These are phyloP conservation scores for Anagrus nilaparvatae DNA, from an alignment of 1,140 invertebrate genomes.

Conservation along the genomic window DNA sequence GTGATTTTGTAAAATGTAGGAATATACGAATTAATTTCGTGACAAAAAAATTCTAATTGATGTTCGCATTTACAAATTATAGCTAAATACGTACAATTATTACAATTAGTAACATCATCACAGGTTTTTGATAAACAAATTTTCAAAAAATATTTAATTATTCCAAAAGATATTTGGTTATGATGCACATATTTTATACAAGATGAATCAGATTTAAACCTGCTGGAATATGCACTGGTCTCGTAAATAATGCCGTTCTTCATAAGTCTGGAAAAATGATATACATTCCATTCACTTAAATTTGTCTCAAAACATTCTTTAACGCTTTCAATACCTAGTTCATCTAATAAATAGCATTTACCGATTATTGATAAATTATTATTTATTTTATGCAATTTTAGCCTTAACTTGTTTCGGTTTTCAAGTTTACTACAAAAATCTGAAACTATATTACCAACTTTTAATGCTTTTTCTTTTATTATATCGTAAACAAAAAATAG, in stretches of 20 bases:
- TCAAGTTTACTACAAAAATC: constrained; percentile 1
- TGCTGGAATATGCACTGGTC: background rate
- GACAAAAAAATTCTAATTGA: background rate
- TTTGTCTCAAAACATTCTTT: background rate
- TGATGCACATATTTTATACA: background rate
- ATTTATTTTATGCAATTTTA: background rate
- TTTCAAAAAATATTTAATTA: too few species aligned
- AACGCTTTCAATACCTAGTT: background rate
- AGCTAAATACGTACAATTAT: background rate
- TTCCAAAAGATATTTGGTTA: too few species aligned
- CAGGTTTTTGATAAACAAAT: too few species aligned
- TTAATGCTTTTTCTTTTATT: constrained; percentile 2
- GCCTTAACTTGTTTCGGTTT: background rate
- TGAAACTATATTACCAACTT: background rate
- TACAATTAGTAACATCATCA: too few species aligned
- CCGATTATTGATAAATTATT: background rate
- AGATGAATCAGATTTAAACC: background rate
- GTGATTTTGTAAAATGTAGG: background rate
- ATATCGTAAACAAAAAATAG: background rate
- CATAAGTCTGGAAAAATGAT: background rate
- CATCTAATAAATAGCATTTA: background rate
- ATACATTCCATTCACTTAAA: background rate
- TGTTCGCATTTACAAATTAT: background rate
- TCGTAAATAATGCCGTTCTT: background rate
- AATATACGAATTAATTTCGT: background rate